A percentile compares a stretch with the other conserved stretches of the same genome.
These are phyloP conservation scores for Albula glossodonta DNA, from an alignment of 2,113 vertebrate species.

Conservation along the genomic window DNA sequence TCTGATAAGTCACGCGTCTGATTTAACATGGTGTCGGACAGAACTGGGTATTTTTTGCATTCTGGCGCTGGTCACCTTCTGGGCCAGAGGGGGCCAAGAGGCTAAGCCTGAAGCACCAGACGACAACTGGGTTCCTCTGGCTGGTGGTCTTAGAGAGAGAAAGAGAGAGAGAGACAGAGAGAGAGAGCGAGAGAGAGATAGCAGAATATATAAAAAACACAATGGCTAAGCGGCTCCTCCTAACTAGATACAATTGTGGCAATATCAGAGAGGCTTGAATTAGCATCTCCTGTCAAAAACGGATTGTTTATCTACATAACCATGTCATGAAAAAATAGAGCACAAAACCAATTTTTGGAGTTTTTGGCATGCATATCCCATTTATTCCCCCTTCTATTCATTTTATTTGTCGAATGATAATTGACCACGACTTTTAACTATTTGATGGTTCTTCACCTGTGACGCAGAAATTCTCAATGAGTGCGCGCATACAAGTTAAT, in stretches of 20 bases:
- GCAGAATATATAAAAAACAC: not conserved
- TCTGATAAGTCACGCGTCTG: slow-evolving; percentile 72
- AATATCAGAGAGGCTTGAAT: not conserved
- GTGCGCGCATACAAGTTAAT: no score
- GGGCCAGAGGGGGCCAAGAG: slow-evolving; percentile 35
- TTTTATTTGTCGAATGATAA: not conserved
- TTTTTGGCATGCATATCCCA: no score
- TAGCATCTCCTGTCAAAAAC: not conserved
- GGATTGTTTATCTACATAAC: not conserved
- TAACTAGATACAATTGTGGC: not conserved
- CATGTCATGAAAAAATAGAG: not conserved
- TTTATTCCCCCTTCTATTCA: not conserved
- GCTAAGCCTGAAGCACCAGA: not conserved
- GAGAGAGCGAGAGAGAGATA: slow-evolving; percentile 20
- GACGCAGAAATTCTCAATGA: not conserved
- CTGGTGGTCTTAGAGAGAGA: not conserved
- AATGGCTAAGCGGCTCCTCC: not conserved
- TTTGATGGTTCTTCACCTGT: not conserved
- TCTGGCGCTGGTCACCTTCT: slow-evolving; percentile 39
- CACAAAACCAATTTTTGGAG: no score
- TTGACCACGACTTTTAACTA: not conserved
- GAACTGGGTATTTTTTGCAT: slow-evolving; percentile 55
- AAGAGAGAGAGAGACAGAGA: slow-evolving; percentile 23
- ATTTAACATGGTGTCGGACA: slow-evolving; percentile 62
- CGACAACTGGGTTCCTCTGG: not conserved